phyloP scores from a whole-genome alignment of 1,140 invertebrate genomes.

The Atopsyche davidsoni region DNA sequence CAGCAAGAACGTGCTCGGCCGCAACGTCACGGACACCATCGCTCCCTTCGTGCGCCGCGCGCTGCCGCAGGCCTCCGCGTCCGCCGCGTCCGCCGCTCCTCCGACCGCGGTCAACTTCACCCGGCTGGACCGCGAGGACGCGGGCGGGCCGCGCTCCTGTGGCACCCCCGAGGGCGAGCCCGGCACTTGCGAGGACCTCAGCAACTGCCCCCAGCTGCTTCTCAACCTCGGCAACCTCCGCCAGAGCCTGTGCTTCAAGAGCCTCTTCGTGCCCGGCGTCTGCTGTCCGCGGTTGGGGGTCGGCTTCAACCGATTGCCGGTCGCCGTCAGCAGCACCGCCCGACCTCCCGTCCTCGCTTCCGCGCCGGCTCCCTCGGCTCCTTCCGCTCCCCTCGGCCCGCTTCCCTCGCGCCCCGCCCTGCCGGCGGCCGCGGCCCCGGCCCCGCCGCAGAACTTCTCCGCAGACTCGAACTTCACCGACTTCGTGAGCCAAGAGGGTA shows the following conservation, averaged over 20 bases:
- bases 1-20: constrained; percentile 72
- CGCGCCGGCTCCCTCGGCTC: constrained; percentile 44
- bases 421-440: constrained; percentile 39
- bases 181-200: constrained; percentile 83
- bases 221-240: constrained; percentile 75
- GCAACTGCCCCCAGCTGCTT: constrained; percentile 80
- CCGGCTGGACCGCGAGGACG: constrained; percentile 11
- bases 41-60: constrained; percentile 65
- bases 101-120: constrained; percentile 67
- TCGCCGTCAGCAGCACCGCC: constrained; percentile 42
- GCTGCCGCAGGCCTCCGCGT: constrained; percentile 45
- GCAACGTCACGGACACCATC: constrained; percentile 73
- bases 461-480: constrained; percentile 41
- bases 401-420: constrained; percentile 40
- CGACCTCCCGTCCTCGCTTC: constrained; percentile 30
- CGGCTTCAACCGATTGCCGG: constrained; percentile 36
- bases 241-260: constrained; percentile 87
- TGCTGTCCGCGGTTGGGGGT: constrained; percentile 67
- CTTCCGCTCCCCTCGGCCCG: constrained; percentile 33
- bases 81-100: constrained; percentile 67
- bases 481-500: constrained; percentile 43
- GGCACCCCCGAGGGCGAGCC: constrained; percentile 71
- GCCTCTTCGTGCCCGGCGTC: constrained; percentile 83
- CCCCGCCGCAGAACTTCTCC: constrained; percentile 38
- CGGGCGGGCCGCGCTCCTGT: constrained; percentile 49